phyloP scores from a whole-genome alignment of 2,797 vertebrate genomes.

The Steatocranus sp. region DNA sequence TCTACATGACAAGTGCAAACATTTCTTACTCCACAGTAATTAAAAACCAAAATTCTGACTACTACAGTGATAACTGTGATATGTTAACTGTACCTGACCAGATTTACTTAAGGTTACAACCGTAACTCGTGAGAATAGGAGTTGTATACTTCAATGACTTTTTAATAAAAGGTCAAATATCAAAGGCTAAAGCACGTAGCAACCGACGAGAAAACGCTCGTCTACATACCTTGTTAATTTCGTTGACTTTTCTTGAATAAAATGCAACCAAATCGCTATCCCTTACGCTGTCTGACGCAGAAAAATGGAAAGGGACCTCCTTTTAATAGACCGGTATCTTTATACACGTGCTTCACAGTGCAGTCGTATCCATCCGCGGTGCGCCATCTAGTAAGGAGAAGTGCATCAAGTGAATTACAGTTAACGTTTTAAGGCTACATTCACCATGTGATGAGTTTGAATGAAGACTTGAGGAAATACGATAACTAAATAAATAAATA shows the following conservation, averaged over 20 bases:
- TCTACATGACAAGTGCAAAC: not conserved
- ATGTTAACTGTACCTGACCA: no score
- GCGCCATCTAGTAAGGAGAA: not conserved
- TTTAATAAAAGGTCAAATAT: not conserved
- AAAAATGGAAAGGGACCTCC: constrained; percentile 75
- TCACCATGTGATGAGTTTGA: not conserved
- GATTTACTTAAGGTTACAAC: not conserved
- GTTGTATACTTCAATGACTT: not conserved
- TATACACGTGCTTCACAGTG: constrained; percentile 70
- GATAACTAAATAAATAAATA: not conserved
- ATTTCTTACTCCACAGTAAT: not conserved
- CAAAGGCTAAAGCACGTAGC: accelerated
- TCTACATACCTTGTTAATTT: constrained; percentile 66
- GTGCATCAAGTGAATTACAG: not conserved
- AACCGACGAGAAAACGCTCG: accelerated
- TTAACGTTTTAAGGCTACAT: not conserved
- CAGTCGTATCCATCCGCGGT: constrained; percentile 77
- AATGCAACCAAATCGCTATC: constrained; percentile 66
- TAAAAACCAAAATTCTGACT: not conserved
- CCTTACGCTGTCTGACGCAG: constrained; percentile 72
- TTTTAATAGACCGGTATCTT: constrained; percentile 72
- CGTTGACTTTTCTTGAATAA: constrained; percentile 75
- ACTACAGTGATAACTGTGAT: not conserved
- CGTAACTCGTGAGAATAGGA: constrained; percentile 5
- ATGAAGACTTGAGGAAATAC: not conserved